Base-by-base conservation (phyloP, 2,888 invertebrate species). In the Tricholauxania praeusta region DNA sequence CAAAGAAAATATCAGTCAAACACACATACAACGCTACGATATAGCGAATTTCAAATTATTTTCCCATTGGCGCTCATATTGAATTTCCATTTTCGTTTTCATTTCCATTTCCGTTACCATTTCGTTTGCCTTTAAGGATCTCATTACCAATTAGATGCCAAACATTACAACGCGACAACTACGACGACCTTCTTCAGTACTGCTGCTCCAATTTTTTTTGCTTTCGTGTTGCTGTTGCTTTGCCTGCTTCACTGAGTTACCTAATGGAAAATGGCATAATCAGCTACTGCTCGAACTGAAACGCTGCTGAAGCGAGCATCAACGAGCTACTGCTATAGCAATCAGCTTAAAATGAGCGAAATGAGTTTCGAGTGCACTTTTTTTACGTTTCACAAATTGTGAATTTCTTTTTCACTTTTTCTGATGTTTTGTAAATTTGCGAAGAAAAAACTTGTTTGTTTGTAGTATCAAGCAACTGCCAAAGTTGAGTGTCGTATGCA, bases 181-280 rank as follows among this genome's bases (percentile, higher is more conserved):
- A 39, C 39, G 39, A 10, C 39, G 39, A 39, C 39, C 39, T 39
- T 39, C 39, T 39, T 39, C 10, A 7, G 28, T 32, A 12, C 28
- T 48, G 52, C 12, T 64, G 64, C 15, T 39, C 63, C 63, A 63
- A 14, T 47, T 63, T 47, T 63, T 63, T 19, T 57, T 57, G 2
- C 19, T 55, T 10, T 39, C 39, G 39, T 10, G 19, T 17, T 57
- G 28, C 19, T 48, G 63, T 14, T 64, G 52, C 64, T 15, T 52
- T 66, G 66, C 66, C 66, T 17, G 53, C 39, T 66, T 53, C 53
- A 53, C 52, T 39, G 51, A 51, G 39, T 66, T 39, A 51, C 66
- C 53, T 66, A 53, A 66, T 66, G 53, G 28, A 28, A 17, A 66
- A 66, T 32, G 66, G 66, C 66, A 52, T 66, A 53, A 66, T 66